phyloP scores from a whole-genome alignment of 2,113 vertebrate species.

The Platichthys stellatus region DNA sequence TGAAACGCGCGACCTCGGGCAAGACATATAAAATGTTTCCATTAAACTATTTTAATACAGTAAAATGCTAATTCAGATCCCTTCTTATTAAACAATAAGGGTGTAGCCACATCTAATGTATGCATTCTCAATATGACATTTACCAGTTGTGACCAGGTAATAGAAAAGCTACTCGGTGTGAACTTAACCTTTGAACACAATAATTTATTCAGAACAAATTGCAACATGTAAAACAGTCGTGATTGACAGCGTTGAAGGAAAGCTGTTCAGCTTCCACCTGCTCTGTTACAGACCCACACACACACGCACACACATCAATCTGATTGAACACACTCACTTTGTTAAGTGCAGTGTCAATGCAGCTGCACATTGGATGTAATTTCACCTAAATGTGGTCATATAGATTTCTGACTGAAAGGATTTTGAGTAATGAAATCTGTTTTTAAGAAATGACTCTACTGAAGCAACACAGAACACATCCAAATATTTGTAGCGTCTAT shows the following conservation, averaged over 20 bases:
- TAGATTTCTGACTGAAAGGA: conserved; percentile 25
- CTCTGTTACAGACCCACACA: not conserved
- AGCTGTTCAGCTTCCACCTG: not conserved
- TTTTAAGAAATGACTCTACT: not conserved
- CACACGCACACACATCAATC: conserved; percentile 10
- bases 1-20: not conserved
- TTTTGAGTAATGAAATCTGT: conserved; percentile 19
- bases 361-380: conserved; percentile 17
- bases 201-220: too few relatives aligned
- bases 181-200: too few relatives aligned
- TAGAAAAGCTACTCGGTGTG: too few relatives aligned
- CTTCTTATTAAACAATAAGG: too few relatives aligned
- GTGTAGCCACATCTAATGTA: too few relatives aligned
- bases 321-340: conserved; percentile 19
- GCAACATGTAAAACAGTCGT: too few relatives aligned
- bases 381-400: conserved; percentile 30
- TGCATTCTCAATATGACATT: too few relatives aligned
- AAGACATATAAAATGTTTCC: too few relatives aligned
- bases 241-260: not conserved
- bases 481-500: not conserved
- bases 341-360: conserved; percentile 14
- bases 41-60: too few relatives aligned
- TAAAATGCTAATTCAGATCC: too few relatives aligned
- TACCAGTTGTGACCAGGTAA: too few relatives aligned
- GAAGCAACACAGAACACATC: not conserved